These are phyloP conservation scores for Andrena bicolor DNA, from an alignment of 2,888 invertebrate species.

Conservation along the genomic window DNA sequence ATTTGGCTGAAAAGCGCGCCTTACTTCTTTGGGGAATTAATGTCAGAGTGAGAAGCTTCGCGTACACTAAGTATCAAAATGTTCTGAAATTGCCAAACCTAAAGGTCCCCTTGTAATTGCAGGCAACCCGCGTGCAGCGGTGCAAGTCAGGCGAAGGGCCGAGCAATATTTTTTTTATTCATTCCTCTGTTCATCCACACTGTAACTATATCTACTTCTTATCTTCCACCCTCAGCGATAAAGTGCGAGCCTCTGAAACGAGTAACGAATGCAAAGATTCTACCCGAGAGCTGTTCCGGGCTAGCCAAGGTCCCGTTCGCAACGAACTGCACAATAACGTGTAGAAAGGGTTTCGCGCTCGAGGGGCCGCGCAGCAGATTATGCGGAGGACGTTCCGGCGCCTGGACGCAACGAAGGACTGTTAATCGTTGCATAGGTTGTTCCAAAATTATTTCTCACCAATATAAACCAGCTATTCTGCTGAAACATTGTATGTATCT, in stretches of 20 bases:
- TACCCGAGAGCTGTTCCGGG: conserved; percentile 86
- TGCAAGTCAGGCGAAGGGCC: too few species aligned
- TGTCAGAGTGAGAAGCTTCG: too few species aligned
- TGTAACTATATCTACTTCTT: neutral
- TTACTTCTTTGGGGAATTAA: too few species aligned
- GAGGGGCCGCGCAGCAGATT: conserved; percentile 86
- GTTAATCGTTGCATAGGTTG: conserved; percentile 86
- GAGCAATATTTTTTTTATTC: too few species aligned
- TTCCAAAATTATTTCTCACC: conserved; percentile 40
- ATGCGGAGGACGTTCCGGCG: conserved; percentile 87
- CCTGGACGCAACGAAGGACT: conserved; percentile 86
- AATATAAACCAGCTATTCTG: too few species aligned
- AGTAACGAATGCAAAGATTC: conserved; percentile 86
- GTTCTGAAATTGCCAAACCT: too few species aligned
- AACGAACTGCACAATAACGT: conserved; percentile 87
- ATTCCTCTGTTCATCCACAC: neutral
- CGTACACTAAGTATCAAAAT: too few species aligned
- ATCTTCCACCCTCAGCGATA: conserved; percentile 79
- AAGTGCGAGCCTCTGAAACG: conserved; percentile 86
- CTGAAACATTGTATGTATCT: neutral
- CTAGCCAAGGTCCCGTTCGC: conserved; percentile 87
- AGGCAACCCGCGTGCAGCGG: too few species aligned
- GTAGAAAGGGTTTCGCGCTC: conserved; percentile 87
- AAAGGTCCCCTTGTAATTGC: too few species aligned
- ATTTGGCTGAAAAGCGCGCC: too few species aligned